Conservation (phyloP, 2,888 invertebrate species). For the Acrocyrtus sp. region DNA sequence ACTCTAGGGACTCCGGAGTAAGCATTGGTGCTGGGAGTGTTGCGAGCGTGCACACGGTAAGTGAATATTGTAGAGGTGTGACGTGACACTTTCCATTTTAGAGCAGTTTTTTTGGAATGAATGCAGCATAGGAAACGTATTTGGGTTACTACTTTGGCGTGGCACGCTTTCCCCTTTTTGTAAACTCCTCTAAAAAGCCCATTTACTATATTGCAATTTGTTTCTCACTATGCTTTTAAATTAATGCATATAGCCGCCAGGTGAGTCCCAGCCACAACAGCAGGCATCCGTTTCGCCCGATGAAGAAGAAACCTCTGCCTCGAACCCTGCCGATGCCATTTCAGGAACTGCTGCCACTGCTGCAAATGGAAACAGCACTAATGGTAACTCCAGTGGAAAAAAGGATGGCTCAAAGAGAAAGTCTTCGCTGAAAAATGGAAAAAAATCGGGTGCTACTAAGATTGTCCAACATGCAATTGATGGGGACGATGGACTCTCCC, state of each 20-base stretch:
- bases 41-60: constrained; percentile 42
- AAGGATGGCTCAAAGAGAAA: constrained; percentile 37
- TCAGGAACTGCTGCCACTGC: too few relatives aligned
- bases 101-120: not conserved
- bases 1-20: constrained; percentile 61
- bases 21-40: constrained; percentile 55
- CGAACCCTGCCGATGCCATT: not conserved
- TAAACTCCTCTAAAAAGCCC: too few relatives aligned
- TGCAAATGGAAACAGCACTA: constrained; percentile 12
- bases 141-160: not conserved
- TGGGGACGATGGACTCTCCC: constrained; percentile 29
- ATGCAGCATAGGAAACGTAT: not conserved
- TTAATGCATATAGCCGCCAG: constrained; percentile 16
- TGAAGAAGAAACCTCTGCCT: not conserved
- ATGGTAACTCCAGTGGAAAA: constrained; percentile 18
- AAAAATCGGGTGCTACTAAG: constrained; percentile 36
- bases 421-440: constrained; percentile 26
- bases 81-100: not conserved
- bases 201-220: too few relatives aligned
- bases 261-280: constrained; percentile 12
- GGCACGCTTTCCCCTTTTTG: not conserved
- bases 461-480: constrained; percentile 22
- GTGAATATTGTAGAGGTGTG: not conserved
- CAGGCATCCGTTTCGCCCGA: not conserved
- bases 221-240: not conserved